These are phyloP conservation scores for Chionoecetes opilio DNA, from an alignment of 1,140 invertebrate genomes.

Conservation along the genomic window DNA sequence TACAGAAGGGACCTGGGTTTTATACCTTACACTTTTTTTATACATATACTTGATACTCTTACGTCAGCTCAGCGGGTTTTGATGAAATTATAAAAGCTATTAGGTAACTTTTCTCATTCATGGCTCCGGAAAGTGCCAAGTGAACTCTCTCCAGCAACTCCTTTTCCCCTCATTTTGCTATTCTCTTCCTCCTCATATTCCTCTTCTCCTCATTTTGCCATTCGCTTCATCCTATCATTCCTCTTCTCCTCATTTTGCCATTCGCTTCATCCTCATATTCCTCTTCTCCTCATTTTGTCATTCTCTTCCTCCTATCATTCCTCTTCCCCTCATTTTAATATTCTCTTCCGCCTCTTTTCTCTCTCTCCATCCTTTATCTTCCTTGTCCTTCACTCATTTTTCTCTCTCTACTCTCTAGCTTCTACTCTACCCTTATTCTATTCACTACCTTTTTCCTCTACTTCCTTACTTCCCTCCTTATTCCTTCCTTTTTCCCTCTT, in stretches of 20 bases:
- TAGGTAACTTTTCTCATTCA: constrained; percentile 34
- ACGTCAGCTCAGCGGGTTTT: not conserved
- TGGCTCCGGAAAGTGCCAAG: constrained; percentile 5
- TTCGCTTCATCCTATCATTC: not conserved
- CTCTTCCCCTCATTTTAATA: not conserved
- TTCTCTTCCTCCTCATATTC: not conserved
- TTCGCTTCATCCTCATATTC: not conserved
- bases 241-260: not conserved
- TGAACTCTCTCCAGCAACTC: not conserved
- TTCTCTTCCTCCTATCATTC: not conserved
- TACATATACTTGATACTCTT: not conserved
- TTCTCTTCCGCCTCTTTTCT: not conserved
- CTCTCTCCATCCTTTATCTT: not conserved
- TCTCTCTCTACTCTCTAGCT: not conserved
- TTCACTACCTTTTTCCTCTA: not conserved
- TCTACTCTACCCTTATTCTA: not conserved
- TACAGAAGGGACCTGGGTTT: too few relatives aligned
- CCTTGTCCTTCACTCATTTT: not conserved
- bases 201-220: too few relatives aligned
- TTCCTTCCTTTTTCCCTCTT: not conserved
- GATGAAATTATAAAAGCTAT: constrained; percentile 43
- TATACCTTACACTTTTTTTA: not conserved
- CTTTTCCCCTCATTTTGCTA: not conserved
- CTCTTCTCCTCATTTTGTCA: too few relatives aligned
- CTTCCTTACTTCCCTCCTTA: not conserved